Evolutionary conservation across 1,140 invertebrate genomes (phyloP).

Genomic region (Ruditapes philippinarum): DNA sequence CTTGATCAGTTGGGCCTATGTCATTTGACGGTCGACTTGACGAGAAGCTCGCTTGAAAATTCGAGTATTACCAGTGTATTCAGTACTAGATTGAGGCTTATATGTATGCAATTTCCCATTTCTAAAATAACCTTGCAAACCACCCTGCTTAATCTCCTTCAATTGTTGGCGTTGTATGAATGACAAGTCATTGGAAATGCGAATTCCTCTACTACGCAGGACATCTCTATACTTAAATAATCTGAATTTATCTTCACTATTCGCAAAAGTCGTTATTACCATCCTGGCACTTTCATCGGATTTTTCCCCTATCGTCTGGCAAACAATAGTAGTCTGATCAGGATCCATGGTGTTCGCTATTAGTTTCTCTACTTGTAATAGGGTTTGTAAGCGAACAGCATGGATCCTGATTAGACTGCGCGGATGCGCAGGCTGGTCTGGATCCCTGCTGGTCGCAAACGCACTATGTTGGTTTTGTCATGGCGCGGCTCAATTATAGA

Average conservation of each 20-base stretch:
- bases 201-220: neutral
- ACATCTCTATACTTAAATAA: constrained; percentile 24
- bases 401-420: too few relatives aligned
- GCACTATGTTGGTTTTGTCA: too few relatives aligned
- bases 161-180: constrained; percentile 9
- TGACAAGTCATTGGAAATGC: constrained; percentile 35
- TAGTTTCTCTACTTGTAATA: too few relatives aligned
- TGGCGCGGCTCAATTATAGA: too few relatives aligned
- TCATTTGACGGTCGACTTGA: neutral
- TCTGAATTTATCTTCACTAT: constrained; percentile 28
- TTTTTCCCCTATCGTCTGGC: too few relatives aligned
- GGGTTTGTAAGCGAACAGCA: too few relatives aligned
- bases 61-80: neutral
- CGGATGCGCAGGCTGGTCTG: too few relatives aligned
- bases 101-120: constrained; percentile 6
- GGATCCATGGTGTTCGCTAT: too few relatives aligned
- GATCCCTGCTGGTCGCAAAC: too few relatives aligned
- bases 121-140: constrained; percentile 19
- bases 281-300: constrained; percentile 3
- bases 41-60: neutral
- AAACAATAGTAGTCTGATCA: too few relatives aligned
- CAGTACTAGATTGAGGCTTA: neutral
- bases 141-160: neutral
- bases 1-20: neutral
- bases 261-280: constrained; percentile 1